phyloP scores from a whole-genome alignment of 2,113 vertebrate species.

The Myotis brandtii region DNA sequence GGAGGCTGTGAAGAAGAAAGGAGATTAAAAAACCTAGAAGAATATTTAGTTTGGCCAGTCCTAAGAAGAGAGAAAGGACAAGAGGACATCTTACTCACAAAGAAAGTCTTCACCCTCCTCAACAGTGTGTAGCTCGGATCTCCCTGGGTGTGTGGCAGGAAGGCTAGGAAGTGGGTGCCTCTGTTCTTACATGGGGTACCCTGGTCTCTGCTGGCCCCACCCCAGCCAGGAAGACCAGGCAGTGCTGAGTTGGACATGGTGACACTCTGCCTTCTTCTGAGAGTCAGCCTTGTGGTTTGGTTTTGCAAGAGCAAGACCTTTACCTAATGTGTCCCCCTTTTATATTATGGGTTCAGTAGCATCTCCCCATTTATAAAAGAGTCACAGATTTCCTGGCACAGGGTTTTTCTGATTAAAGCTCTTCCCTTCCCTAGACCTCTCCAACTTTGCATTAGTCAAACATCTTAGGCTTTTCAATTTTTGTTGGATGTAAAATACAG shows the following conservation, averaged over 20 bases:
- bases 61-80: not conserved
- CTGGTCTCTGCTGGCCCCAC: not conserved
- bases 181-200: constrained; percentile 61
- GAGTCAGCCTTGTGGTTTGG: not conserved
- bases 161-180: constrained; percentile 86
- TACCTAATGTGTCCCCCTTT: constrained; percentile 81
- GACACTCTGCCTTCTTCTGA: not conserved
- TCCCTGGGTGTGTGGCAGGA: constrained; percentile 88
- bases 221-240: constrained; percentile 73
- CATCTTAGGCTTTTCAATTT: constrained; percentile 52
- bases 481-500: not conserved
- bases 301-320: constrained; percentile 73
- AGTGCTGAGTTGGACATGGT: constrained; percentile 77
- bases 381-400: constrained; percentile 85
- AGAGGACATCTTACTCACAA: constrained; percentile 89
- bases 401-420: constrained; percentile 75
- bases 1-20: not conserved
- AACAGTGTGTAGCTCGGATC: constrained; percentile 85
- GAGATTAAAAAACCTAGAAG: not conserved
- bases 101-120: constrained; percentile 89
- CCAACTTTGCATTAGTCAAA: constrained; percentile 73
- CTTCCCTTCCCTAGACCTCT: constrained; percentile 79
- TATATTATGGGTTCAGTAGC: constrained; percentile 80
- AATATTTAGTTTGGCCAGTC: not conserved
- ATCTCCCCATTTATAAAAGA: constrained; percentile 79